Base-by-base conservation (phyloP, 1,140 invertebrate species). In the Armadillidium nasatum region DNA sequence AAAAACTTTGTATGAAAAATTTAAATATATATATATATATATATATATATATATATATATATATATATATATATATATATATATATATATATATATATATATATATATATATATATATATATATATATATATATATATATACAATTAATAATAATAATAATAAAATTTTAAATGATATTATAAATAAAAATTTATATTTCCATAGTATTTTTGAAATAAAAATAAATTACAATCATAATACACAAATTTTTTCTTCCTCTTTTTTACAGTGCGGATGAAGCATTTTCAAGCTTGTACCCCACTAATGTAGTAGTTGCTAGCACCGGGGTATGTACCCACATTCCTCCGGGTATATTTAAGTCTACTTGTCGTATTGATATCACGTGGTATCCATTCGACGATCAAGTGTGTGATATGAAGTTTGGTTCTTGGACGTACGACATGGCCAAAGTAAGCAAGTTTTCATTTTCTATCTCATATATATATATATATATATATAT, bases 321-420 rank as follows among this genome's bases (percentile, higher is more conserved):
- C 89, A 94, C 94, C 89, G 96, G 96, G 86, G 93, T 91, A 88
- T 95, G 94, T 88, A 90, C 93, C 86, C 97, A 96, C 90, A 92
- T 98, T 85, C 96, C 96, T 83, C 96, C 96, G 81, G 93, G 93
- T 87, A 98, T 98, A 88, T 97, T 98, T 90, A 96, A 96, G 89
- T 97, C 94, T 89, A 97, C 94, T 87, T 98, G 96, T 90, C 93
- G 95, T 89, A 98, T 98, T 88, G 94, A 98, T 90, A 98, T 98
- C 88, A 96, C 93, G 84, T 97, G 94, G 94, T 98, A 97, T 88
- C 96, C 96, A 84, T 98, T 97, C 89, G 96, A 98, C 88, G 94
- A 97, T 87, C 96, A 98, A 90, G 90, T 92, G 86, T 98, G 95
- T 88, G 89, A 93, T 85, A 93, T 97, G 92, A 94, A 95, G 90